A percentile compares a stretch with the other conserved stretches of the same genome.
phyloP scores from a whole-genome alignment of 2,113 vertebrate genomes.

The Dascyllus trimaculatus region DNA sequence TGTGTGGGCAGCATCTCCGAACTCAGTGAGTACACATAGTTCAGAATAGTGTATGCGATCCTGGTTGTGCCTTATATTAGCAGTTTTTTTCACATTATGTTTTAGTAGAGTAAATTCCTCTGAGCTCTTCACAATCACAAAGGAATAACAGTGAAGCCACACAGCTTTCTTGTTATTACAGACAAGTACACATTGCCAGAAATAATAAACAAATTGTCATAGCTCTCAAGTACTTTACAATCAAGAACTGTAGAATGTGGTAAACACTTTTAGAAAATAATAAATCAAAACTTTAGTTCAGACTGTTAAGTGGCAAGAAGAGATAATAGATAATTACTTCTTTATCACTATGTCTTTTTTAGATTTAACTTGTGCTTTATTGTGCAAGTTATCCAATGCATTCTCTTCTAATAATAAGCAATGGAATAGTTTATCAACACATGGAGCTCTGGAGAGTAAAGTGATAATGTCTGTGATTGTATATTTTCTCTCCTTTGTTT shows the following conservation, averaged over 20 bases:
- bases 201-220: neutral
- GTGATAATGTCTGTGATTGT: constrained; percentile 35
- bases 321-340: constrained; percentile 46
- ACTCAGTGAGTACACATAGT: constrained; percentile 89
- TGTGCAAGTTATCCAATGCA: constrained; percentile 23
- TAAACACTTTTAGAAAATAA: neutral
- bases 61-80: neutral
- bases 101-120: constrained; percentile 1
- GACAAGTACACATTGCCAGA: neutral
- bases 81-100: neutral
- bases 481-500: constrained; percentile 7
- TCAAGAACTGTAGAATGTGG: too few relatives aligned
- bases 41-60: neutral
- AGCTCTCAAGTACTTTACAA: neutral
- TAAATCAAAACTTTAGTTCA: neutral
- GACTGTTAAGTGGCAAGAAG: neutral
- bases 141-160: neutral
- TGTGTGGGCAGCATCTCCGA: constrained; percentile 99
- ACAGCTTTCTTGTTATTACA: constrained; percentile 6
- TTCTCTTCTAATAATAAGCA: constrained; percentile 44
- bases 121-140: neutral
- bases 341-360: constrained; percentile 41
- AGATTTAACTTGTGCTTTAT: constrained; percentile 46
- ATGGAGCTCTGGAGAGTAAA: constrained; percentile 27
- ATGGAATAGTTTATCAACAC: constrained; percentile 18